Conservation (phyloP, 2,888 invertebrate species). For the Magallana nippona region DNA sequence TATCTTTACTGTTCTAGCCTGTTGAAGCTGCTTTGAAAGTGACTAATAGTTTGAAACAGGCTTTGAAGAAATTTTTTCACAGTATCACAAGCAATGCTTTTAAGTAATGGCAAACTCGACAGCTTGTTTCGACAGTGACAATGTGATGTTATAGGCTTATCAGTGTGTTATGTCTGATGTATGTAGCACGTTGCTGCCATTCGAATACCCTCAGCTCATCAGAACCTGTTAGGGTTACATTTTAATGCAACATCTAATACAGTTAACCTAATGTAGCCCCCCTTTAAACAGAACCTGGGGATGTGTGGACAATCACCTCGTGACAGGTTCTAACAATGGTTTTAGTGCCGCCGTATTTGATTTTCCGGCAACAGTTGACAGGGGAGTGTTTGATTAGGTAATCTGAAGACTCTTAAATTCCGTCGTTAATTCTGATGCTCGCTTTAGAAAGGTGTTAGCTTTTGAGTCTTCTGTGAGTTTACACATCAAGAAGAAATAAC, state of each 20-base stretch:
- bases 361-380: slow-evolving; percentile 31
- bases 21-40: not conserved
- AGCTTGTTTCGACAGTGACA: slow-evolving; percentile 4
- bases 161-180: not conserved
- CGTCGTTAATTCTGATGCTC: not conserved
- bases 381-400: slow-evolving; percentile 27
- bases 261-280: slow-evolving; percentile 26
- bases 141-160: slow-evolving; percentile 14
- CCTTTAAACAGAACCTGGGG: slow-evolving; percentile 17
- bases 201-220: slow-evolving; percentile 12
- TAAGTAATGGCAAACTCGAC: not conserved
- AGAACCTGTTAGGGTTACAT: slow-evolving; percentile 14
- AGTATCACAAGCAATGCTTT: not conserved
- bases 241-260: slow-evolving; percentile 26
- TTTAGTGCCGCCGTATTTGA: not conserved
- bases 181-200: slow-evolving; percentile 4
- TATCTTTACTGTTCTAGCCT: not conserved
- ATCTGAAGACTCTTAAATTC: slow-evolving; percentile 9
- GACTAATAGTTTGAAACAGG: not conserved
- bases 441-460: not conserved
- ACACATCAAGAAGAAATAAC: not conserved
- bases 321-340: slow-evolving; percentile 10
- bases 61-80: not conserved
- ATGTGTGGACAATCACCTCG: not conserved
- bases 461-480: not conserved